Conservation (phyloP, 2,888 invertebrate species). For the Nomada lathburiana region DNA sequence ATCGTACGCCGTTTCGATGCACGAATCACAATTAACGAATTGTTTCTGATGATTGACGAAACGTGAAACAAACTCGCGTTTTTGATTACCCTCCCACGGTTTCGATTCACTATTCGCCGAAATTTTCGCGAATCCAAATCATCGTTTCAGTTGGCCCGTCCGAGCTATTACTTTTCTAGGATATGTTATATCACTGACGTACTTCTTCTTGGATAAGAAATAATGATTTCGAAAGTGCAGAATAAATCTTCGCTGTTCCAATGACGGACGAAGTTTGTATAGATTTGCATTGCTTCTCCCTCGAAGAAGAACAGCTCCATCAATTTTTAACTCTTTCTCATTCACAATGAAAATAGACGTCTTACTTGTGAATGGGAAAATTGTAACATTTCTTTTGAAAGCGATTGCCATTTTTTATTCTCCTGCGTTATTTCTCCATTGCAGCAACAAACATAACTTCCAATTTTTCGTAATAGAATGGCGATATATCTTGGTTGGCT, state of each 20-base stretch:
- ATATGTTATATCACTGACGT: neutral
- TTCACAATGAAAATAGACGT: neutral
- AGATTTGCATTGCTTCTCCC: constrained; percentile 11
- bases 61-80: neutral
- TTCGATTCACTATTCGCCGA: neutral
- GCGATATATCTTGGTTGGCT: no score
- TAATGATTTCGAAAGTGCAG: constrained; percentile 16
- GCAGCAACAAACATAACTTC: no score
- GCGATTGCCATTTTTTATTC: no score
- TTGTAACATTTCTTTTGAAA: neutral
- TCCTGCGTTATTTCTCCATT: no score
- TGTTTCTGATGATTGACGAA: neutral
- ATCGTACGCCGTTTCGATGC: neutral
- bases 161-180: neutral
- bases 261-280: neutral
- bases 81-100: neutral
- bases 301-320: neutral
- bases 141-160: neutral
- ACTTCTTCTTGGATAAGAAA: neutral
- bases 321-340: constrained; percentile 3
- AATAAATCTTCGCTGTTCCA: constrained; percentile 15
- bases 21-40: neutral
- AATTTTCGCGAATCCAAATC: constrained; percentile 23
- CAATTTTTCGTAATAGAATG: no score
- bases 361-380: neutral